These are phyloP conservation scores for Ornithoptera priamus DNA, from an alignment of 2,888 invertebrate species.

Conservation along the genomic window DNA sequence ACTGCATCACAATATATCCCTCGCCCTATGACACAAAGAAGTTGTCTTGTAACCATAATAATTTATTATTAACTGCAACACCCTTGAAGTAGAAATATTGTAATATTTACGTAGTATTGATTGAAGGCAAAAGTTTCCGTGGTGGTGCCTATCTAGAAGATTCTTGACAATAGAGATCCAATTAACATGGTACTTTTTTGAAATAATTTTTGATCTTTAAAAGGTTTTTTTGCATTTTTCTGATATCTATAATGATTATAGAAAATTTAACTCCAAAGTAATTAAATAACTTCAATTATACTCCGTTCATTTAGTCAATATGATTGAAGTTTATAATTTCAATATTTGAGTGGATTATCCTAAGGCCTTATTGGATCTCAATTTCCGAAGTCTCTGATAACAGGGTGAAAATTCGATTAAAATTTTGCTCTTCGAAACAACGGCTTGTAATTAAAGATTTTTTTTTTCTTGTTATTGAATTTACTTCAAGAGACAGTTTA, in stretches of 20 bases:
- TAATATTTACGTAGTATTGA: too few species aligned
- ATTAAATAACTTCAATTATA: background rate
- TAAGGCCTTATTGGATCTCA: background rate
- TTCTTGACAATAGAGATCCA: too few species aligned
- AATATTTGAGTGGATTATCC: slow-evolving; percentile 1
- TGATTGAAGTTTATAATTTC: background rate
- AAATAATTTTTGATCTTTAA: background rate
- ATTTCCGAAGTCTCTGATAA: background rate
- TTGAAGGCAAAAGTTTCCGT: too few species aligned
- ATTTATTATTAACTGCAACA: too few species aligned
- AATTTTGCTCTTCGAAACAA: background rate
- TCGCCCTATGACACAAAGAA: too few species aligned
- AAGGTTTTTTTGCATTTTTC: background rate
- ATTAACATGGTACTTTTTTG: too few species aligned
- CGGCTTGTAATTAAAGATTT: background rate
- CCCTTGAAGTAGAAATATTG: too few species aligned
- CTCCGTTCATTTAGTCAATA: background rate
- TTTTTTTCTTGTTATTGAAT: background rate
- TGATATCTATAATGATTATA: background rate
- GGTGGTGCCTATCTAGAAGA: too few species aligned
- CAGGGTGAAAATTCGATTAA: background rate
- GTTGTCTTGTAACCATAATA: too few species aligned
- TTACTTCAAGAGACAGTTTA: background rate
- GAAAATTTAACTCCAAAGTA: background rate
- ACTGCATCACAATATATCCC: too few species aligned